Percentiles rank a stretch among this genome's conserved stretches.
Conservation (phyloP, 2,797 vertebrate species). For the Eurystomus glaucurus region DNA sequence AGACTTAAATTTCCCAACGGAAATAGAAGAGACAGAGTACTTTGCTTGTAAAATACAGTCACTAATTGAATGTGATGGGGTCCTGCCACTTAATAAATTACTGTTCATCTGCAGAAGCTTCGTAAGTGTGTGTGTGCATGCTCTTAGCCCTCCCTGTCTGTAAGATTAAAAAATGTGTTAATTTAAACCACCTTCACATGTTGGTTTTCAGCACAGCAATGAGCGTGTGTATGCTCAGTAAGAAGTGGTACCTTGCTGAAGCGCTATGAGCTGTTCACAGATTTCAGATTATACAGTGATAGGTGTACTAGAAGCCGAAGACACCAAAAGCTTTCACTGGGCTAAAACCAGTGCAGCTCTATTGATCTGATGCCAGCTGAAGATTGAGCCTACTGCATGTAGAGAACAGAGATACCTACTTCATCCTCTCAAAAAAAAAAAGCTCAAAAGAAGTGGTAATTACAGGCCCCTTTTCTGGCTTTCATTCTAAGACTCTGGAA, state of each 20-base stretch:
- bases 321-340: neutral
- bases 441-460: neutral
- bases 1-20: neutral
- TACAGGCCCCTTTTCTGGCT: neutral
- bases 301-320: neutral
- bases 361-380: constrained; percentile 4
- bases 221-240: neutral
- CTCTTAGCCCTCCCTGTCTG: neutral
- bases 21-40: neutral
- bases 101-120: neutral
- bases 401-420: neutral
- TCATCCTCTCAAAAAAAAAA: neutral
- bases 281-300: constrained; percentile 17
- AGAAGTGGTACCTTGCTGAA: constrained; percentile 20
- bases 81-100: constrained; percentile 14
- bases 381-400: neutral
- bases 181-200: constrained; percentile 11
- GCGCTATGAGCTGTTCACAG: constrained; percentile 5
- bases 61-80: neutral
- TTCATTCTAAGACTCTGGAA: neutral
- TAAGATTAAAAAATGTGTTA: constrained; percentile 22
- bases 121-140: neutral
- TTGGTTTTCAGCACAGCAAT: constrained; percentile 6
- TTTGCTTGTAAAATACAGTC: neutral
- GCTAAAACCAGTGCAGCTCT: constrained; percentile 3